Percentiles rank a stretch among this genome's conserved stretches.
Conservation (phyloP, 1,140 invertebrate species). For the Dinothrombium tinctorium region DNA sequence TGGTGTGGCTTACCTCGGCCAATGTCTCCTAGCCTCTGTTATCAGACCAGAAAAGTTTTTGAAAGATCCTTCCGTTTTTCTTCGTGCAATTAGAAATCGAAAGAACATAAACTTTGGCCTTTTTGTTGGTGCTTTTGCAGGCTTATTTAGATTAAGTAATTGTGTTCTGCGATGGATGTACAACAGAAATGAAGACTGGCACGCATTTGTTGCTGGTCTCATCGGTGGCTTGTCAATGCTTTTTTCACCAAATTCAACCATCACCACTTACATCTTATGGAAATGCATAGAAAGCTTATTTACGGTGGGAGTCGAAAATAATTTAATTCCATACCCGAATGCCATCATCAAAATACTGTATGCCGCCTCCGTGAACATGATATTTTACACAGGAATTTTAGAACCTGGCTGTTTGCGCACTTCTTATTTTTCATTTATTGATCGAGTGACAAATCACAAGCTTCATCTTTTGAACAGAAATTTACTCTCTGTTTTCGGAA, state of each 20-base stretch:
- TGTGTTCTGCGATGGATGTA: conserved; percentile 11
- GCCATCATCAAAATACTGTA: conserved; percentile 37
- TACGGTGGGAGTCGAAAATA: conserved; percentile 6
- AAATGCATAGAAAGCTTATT: conserved; percentile 12
- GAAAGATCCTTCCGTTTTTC: neutral
- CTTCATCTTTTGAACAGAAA: conserved; percentile 11
- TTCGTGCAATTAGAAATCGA: neutral
- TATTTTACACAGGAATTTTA: conserved; percentile 47
- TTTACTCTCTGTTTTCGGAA: conserved; percentile 14
- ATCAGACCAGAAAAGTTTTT: neutral
- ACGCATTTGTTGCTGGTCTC: conserved; percentile 12
- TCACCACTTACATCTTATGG: conserved; percentile 13
- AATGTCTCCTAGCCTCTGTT: neutral
- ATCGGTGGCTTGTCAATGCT: conserved; percentile 12
- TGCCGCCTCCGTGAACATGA: conserved; percentile 44
- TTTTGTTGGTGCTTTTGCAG: conserved; percentile 6
- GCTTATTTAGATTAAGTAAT: conserved; percentile 3
- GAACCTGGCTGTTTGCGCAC: conserved; percentile 48
- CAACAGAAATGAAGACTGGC: neutral
- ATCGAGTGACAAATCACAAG: conserved; percentile 44
- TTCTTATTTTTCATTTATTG: conserved; percentile 59
- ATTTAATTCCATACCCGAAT: conserved; percentile 21
- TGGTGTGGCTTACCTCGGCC: neutral
- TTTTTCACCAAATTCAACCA: conserved; percentile 11
- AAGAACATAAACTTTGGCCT: neutral